Conservation (phyloP, 2,797 vertebrate genomes). For the Chaetophractus vellerosus region DNA sequence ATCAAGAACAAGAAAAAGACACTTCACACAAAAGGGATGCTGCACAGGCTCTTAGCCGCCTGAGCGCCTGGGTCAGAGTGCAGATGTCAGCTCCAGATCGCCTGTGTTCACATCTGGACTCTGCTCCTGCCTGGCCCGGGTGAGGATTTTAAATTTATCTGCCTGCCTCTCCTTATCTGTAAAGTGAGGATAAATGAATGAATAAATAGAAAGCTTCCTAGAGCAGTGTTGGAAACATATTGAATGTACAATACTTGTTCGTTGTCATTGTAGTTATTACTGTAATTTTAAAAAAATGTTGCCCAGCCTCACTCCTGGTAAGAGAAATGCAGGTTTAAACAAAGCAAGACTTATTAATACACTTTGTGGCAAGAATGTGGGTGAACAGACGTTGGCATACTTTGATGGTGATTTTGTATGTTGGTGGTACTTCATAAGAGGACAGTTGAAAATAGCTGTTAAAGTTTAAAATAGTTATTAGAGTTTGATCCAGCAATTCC, state of each 20-base stretch:
- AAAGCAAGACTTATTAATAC: background rate
- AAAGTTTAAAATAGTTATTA: slow-evolving; percentile 49
- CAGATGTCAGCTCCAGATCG: fast-evolving
- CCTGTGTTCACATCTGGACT: background rate
- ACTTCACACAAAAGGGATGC: background rate
- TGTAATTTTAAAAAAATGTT: slow-evolving; percentile 34
- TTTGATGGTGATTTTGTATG: background rate
- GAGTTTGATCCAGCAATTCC: slow-evolving; percentile 26
- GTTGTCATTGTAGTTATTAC: background rate
- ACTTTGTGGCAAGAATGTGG: background rate
- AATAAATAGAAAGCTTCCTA: background rate
- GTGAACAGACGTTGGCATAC: background rate
- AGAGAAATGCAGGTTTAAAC: slow-evolving; percentile 22
- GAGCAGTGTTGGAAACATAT: background rate
- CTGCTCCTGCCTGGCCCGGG: background rate
- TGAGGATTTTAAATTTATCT: slow-evolving; percentile 34
- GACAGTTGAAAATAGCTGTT: slow-evolving; percentile 30
- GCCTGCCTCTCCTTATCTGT: background rate
- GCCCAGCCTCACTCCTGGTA: background rate
- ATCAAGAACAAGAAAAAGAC: slow-evolving; percentile 17
- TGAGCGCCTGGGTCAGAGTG: too few relatives aligned
- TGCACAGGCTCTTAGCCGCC: background rate
- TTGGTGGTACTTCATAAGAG: background rate
- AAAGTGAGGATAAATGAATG: slow-evolving; percentile 44
- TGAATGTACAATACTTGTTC: background rate